Percentiles rank a stretch among this genome's conserved stretches.
These are phyloP conservation scores for Probosciger aterrimus DNA, from an alignment of 2,113 vertebrate genomes.

Conservation along the genomic window DNA sequence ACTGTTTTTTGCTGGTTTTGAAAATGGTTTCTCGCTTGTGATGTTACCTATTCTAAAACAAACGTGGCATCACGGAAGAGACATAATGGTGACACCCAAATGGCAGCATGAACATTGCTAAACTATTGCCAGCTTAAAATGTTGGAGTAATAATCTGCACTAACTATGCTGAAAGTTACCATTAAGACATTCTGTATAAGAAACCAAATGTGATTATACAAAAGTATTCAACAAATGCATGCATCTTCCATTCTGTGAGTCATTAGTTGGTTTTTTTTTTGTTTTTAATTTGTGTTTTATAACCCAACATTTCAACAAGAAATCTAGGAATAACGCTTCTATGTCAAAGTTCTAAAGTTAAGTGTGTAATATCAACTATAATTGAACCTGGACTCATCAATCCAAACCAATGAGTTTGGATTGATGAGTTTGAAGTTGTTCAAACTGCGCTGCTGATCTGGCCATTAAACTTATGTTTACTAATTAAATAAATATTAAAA, in stretches of 20 bases:
- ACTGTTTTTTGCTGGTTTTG: rapidly evolving
- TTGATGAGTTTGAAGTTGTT: background rate
- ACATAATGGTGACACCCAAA: background rate
- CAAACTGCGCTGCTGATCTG: background rate
- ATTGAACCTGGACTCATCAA: background rate
- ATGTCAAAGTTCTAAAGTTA: background rate
- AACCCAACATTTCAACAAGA: background rate
- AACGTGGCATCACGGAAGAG: background rate
- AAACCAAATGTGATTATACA: background rate
- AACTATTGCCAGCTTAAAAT: background rate
- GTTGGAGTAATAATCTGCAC: background rate
- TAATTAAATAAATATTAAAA: background rate
- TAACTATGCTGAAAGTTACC: background rate
- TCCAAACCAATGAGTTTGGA: background rate
- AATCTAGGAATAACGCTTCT: background rate
- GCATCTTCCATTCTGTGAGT: background rate
- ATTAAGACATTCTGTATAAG: background rate
- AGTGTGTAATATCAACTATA: background rate
- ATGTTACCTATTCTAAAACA: background rate
- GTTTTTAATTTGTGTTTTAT: background rate
- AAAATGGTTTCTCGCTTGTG: background rate
- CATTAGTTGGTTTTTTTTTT: background rate
- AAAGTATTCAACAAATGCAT: background rate
- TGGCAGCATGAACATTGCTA: background rate
- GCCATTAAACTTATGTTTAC: background rate